These are phyloP conservation scores for Oenanthe melanoleuca DNA, from an alignment of 2,113 vertebrate species.

Conservation along the genomic window DNA sequence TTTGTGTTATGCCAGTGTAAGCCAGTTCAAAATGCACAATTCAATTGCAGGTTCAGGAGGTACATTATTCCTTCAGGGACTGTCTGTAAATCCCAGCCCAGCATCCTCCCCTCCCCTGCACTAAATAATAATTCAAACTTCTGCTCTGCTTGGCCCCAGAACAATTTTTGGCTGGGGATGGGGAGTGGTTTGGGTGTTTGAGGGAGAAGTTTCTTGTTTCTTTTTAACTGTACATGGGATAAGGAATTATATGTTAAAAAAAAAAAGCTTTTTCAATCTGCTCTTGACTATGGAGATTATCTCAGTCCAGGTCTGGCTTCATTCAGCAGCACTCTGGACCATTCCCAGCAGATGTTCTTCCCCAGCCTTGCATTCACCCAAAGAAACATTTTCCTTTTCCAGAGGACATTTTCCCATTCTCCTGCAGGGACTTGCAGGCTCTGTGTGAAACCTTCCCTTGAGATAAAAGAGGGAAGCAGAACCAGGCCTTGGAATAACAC, in stretches of 20 bases:
- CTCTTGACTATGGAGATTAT: background rate
- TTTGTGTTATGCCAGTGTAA: background rate
- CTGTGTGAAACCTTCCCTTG: background rate
- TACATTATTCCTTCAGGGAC: background rate
- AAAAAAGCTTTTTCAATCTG: background rate
- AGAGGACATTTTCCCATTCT: background rate
- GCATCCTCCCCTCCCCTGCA: background rate
- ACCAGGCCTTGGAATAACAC: background rate
- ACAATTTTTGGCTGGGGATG: background rate
- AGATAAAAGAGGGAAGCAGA: background rate
- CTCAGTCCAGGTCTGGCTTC: background rate
- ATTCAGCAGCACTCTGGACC: background rate
- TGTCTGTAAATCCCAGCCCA: background rate
- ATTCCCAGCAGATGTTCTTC: background rate
- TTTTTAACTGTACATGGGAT: background rate
- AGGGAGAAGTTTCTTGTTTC: background rate
- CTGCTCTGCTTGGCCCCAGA: background rate
- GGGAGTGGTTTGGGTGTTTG: rapidly evolving
- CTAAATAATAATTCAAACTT: background rate
- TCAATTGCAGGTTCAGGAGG: background rate
- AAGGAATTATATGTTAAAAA: background rate
- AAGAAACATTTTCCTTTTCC: background rate
- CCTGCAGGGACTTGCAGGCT: background rate
- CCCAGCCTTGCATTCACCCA: background rate
- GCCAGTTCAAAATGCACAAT: background rate